Base-by-base conservation (phyloP, 2,113 vertebrate species). In the Oryzias woworae region DNA sequence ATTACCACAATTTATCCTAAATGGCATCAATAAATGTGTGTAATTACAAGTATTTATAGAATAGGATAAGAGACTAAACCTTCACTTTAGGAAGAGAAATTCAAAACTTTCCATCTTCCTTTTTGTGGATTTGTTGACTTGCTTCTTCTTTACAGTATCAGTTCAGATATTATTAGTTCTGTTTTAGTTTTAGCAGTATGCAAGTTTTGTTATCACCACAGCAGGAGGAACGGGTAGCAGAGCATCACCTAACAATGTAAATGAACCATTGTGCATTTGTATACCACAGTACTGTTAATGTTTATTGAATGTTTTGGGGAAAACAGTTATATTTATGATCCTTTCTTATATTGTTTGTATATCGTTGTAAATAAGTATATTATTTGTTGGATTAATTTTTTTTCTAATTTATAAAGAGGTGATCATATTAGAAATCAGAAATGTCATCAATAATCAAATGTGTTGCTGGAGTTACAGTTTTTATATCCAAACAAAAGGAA, bases 321-420 rank as follows among this genome's bases (percentile, higher is more conserved):
- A 28, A 28, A 28, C 66, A 42, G 42, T 63, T 69, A 41, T 89
- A 88, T 90, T 86, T 87, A 88, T 86, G 75, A 81, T 72, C 58
- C 76, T 71, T 82, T 85, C 43, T 80, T 77, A 69, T 74, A 65
- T 75, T 81, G 69, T 87, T 85, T 87, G 81, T 87, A 78, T 87
- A 81, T 81, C 57, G 7, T 58, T 85, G 82, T 87, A 63, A 84
- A 84, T 81, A 78, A 85, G 58, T 72, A 81, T 87, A 83, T 83
- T 83, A 80, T 86, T 87, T 86, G 78, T 85, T 71, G 56, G 58
- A 75, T 68, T 48, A 10, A 10, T 79, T 82, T 69, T 62, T 78
- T 84, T 47, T 80, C 60, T 84, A 85, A 87, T 89, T 89, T 88
- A 87, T 90, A 57, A 59, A 76, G 45, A 75, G 28, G 52, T 63